Percentiles rank a stretch among this genome's conserved stretches.
Conservation (phyloP, 2,113 vertebrate genomes). For the Phalacrocorax brasilianus region DNA sequence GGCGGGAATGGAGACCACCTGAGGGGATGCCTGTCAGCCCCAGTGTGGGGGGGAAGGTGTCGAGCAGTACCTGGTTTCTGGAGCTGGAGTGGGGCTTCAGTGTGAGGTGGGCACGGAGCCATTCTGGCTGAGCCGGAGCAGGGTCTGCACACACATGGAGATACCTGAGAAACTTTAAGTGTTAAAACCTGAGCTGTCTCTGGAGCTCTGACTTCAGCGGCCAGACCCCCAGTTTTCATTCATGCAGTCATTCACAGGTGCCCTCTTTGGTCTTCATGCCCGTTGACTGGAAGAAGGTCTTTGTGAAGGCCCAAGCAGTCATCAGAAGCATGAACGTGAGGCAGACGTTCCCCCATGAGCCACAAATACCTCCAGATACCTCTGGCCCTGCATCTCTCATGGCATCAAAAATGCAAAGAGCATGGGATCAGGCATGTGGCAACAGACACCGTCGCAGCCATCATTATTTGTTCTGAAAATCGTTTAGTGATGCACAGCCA, state of each 20-base stretch:
- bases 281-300: neutral
- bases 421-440: neutral
- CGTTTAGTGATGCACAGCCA: neutral
- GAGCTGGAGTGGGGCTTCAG: accelerated
- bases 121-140: neutral
- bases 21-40: neutral
- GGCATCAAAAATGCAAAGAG: neutral
- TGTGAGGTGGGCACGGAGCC: neutral
- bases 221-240: neutral
- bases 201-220: neutral
- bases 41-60: neutral
- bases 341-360: neutral
- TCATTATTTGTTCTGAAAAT: neutral
- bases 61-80: neutral
- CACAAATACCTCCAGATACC: neutral
- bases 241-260: neutral
- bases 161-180: neutral
- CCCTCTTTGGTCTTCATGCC: neutral
- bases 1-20: neutral
- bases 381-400: neutral
- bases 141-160: neutral
- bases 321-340: accelerated
- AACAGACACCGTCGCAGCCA: neutral
- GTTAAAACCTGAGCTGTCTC: neutral
- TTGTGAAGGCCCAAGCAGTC: neutral